phyloP scores from a whole-genome alignment of 1,140 invertebrate species.

The Agraylea sexmaculata region DNA sequence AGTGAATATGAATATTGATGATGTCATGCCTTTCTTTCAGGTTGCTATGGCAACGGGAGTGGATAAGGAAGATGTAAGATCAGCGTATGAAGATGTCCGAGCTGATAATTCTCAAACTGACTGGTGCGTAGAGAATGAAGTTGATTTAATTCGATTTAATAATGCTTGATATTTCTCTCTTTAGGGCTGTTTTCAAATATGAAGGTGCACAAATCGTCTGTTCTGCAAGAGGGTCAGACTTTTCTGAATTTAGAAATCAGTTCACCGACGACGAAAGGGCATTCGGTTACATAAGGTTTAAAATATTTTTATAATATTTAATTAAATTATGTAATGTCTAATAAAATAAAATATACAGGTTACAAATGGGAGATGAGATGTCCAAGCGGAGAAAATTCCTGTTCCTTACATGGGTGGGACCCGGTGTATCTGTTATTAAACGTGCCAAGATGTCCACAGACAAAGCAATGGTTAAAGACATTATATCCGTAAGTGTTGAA shows the following conservation, averaged over 20 bases:
- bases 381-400: slow-evolving; percentile 68
- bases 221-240: slow-evolving; percentile 50
- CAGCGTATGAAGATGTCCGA: slow-evolving; percentile 56
- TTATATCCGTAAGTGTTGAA: slow-evolving; percentile 59
- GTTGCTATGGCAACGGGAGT: slow-evolving; percentile 49
- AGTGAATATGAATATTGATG: too few species aligned
- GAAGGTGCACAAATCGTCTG: slow-evolving; percentile 52
- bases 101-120: slow-evolving; percentile 51
- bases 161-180: too few species aligned
- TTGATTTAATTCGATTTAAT: too few species aligned
- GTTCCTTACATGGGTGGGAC: slow-evolving; percentile 65
- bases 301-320: slow-evolving; percentile 3
- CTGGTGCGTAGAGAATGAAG: slow-evolving; percentile 48
- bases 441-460: slow-evolving; percentile 69
- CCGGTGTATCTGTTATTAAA: slow-evolving; percentile 58
- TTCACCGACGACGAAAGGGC: slow-evolving; percentile 59
- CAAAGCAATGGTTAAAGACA: slow-evolving; percentile 61
- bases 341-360: slow-evolving; percentile 24
- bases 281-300: slow-evolving; percentile 55
- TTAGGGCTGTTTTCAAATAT: slow-evolving; percentile 60
- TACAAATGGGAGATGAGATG: slow-evolving; percentile 69
- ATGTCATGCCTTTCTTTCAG: slow-evolving; percentile 28
- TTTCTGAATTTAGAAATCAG: slow-evolving; percentile 52
- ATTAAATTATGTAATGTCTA: not conserved
- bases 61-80: slow-evolving; percentile 48